Evolutionary conservation across 2,888 invertebrate genomes (phyloP).

Genomic region (Sesia apiformis): DNA sequence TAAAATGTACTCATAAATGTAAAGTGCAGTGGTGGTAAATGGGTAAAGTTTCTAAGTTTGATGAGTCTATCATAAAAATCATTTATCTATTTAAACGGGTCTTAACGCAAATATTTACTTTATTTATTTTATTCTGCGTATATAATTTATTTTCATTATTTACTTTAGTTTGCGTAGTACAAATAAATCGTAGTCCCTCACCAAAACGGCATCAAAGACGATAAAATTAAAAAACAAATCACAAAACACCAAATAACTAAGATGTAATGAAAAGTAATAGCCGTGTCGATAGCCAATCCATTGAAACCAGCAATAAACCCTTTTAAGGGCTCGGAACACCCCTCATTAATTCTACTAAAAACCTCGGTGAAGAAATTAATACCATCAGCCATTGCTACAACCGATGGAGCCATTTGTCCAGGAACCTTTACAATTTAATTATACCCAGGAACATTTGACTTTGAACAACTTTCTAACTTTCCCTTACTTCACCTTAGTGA

Average conservation of each 20-base stretch:
- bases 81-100: too few relatives aligned
- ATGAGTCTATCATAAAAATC: too few relatives aligned
- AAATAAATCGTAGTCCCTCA: too few relatives aligned
- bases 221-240: constrained; percentile 23
- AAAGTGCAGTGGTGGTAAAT: too few relatives aligned
- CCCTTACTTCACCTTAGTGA: neutral
- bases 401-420: constrained; percentile 40
- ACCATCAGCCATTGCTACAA: constrained; percentile 28
- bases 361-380: constrained; percentile 44
- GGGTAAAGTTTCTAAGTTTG: too few relatives aligned
- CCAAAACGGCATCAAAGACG: too few relatives aligned
- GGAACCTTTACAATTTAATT: constrained; percentile 48
- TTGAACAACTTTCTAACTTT: neutral
- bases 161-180: too few relatives aligned
- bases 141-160: too few relatives aligned
- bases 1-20: too few relatives aligned
- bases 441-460: constrained; percentile 34
- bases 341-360: constrained; percentile 40
- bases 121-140: too few relatives aligned
- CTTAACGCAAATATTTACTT: too few relatives aligned
- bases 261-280: constrained; percentile 30
- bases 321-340: constrained; percentile 22
- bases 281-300: constrained; percentile 31
- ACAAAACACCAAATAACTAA: constrained; percentile 16
- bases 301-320: constrained; percentile 33